Conservation (phyloP, 2,797 vertebrate species). For the Luscinia megarhynchos region DNA sequence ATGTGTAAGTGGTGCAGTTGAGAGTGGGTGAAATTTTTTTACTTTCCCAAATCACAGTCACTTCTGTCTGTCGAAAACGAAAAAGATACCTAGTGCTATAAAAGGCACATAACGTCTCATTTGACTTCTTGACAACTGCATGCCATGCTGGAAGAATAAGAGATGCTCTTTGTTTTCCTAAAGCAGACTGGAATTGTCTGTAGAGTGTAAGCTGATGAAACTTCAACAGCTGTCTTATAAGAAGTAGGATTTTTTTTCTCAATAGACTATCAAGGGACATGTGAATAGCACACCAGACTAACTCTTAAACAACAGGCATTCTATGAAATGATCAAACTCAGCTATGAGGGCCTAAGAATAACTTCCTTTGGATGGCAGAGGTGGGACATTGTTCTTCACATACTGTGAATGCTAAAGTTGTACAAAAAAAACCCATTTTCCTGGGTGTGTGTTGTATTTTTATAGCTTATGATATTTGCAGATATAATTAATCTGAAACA, state of each 20-base stretch:
- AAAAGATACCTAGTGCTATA: not conserved
- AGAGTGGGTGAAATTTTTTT: conserved; percentile 20
- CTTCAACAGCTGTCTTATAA: conserved; percentile 67
- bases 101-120: not conserved
- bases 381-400: not conserved
- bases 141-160: conserved; percentile 39
- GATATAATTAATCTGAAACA: conserved; percentile 1
- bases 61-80: not conserved
- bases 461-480: not conserved
- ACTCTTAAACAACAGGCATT: conserved; percentile 49
- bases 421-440: not conserved
- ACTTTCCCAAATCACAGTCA: conserved; percentile 17
- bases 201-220: conserved; percentile 32
- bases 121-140: conserved; percentile 51
- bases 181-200: conserved; percentile 44
- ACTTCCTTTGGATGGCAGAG: conserved; percentile 29
- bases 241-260: conserved; percentile 30
- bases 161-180: conserved; percentile 57
- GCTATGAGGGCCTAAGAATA: conserved; percentile 51
- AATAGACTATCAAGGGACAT: conserved; percentile 47
- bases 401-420: not conserved
- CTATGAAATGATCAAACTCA: conserved; percentile 48
- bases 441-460: conserved; percentile 4
- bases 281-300: conserved; percentile 4
- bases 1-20: not conserved